A percentile compares a stretch with the other conserved stretches of the same genome.
Evolutionary conservation across 2,113 vertebrate genomes (phyloP).

Genomic region (Plecturocebus donacophilus): DNA sequence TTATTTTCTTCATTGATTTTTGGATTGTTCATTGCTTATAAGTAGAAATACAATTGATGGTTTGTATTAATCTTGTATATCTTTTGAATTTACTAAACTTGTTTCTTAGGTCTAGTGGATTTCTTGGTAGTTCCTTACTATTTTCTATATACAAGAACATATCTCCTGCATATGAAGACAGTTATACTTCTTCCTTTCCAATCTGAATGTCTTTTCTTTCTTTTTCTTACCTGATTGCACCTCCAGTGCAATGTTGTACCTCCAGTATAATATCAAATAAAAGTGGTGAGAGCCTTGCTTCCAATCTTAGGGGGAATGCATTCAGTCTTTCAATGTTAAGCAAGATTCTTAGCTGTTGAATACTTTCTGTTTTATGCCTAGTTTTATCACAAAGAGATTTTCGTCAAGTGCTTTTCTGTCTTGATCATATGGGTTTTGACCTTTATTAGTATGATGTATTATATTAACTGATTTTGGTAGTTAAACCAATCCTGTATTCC

Average conservation of each 20-base stretch:
- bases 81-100: neutral
- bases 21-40: constrained; percentile 4
- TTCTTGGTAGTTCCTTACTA: constrained; percentile 13
- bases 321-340: neutral
- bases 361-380: neutral
- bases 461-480: neutral
- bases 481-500: constrained; percentile 6
- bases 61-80: constrained; percentile 10
- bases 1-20: neutral
- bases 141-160: neutral
- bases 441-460: neutral
- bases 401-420: constrained; percentile 16
- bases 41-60: constrained; percentile 12
- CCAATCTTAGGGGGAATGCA: neutral
- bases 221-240: neutral
- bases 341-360: neutral
- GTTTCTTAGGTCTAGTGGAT: neutral
- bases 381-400: constrained; percentile 31
- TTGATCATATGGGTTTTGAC: neutral
- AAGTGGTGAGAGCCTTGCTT: neutral
- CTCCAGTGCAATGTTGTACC: neutral
- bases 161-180: neutral
- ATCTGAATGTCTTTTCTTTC: neutral
- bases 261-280: neutral
- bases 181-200: constrained; percentile 29